Evolutionary conservation across 2,888 invertebrate genomes (phyloP).

Genomic region (Stegophylla sp.): DNA sequence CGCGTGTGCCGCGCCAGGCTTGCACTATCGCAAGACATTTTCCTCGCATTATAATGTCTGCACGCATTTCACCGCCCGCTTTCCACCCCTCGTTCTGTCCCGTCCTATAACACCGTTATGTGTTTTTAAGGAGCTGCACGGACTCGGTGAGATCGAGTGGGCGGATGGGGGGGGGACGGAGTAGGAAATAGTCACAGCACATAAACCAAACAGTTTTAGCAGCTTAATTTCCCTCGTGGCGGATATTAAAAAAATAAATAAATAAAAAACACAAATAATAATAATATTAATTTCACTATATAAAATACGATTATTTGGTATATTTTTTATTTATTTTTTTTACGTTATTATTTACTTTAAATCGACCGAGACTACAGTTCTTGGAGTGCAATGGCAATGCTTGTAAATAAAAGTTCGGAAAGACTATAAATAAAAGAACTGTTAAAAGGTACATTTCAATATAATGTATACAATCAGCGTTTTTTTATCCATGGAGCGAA

Average conservation of each 20-base stretch:
- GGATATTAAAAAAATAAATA: constrained; percentile 18
- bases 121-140: constrained; percentile 15
- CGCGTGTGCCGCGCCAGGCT: background rate
- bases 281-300: constrained; percentile 23
- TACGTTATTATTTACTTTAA: background rate
- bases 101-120: background rate
- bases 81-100: background rate
- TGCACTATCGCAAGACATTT: background rate
- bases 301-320: constrained; percentile 9
- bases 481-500: too few species aligned
- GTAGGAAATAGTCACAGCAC: constrained; percentile 31
- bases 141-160: background rate
- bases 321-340: constrained; percentile 10
- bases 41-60: background rate
- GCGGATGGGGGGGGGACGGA: background rate
- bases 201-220: constrained; percentile 53
- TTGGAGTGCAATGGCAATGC: background rate
- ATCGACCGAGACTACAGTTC: background rate
- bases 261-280: too few species aligned
- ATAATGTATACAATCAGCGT: too few species aligned
- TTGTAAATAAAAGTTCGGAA: background rate
- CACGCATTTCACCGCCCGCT: background rate
- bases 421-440: too few species aligned
- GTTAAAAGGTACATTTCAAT: too few species aligned
- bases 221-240: constrained; percentile 53